A percentile compares a stretch with the other conserved stretches of the same genome.
Conservation (phyloP, 2,888 invertebrate genomes). For the Pristionchus fissidentatus region DNA sequence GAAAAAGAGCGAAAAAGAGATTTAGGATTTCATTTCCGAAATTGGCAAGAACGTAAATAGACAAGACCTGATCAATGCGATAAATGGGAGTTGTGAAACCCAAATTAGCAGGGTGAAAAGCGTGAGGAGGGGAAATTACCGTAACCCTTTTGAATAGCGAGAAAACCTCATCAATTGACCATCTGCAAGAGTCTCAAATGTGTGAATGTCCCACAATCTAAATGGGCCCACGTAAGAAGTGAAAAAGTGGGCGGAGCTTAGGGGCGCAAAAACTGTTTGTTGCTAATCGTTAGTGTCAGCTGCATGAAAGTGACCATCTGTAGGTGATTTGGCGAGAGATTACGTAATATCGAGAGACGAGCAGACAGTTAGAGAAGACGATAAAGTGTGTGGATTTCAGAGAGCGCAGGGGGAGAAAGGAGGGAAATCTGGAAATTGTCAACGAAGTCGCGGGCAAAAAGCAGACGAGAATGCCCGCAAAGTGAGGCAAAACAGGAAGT, state of each 20-base stretch:
- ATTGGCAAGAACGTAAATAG: too few relatives aligned
- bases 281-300: conserved; percentile 1
- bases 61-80: too few relatives aligned
- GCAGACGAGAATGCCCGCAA: neutral
- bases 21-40: too few relatives aligned
- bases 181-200: too few relatives aligned
- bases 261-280: conserved; percentile 24
- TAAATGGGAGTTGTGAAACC: too few relatives aligned
- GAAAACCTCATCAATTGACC: too few relatives aligned
- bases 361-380: neutral
- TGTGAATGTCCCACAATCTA: too few relatives aligned
- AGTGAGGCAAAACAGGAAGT: neutral
- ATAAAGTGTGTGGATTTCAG: neutral
- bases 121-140: too few relatives aligned
- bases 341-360: neutral
- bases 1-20: too few relatives aligned
- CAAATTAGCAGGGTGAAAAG: too few relatives aligned
- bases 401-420: neutral
- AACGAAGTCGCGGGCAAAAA: neutral
- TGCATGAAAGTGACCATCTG: conserved; percentile 20
- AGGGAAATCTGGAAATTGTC: conserved; percentile 29
- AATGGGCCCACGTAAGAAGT: too few relatives aligned
- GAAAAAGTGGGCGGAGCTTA: conserved; percentile 22
- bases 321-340: conserved; percentile 3
- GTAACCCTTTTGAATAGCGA: too few relatives aligned